These are phyloP conservation scores for Pituophis catenifer DNA, from an alignment of 2,113 vertebrate species.

Conservation along the genomic window DNA sequence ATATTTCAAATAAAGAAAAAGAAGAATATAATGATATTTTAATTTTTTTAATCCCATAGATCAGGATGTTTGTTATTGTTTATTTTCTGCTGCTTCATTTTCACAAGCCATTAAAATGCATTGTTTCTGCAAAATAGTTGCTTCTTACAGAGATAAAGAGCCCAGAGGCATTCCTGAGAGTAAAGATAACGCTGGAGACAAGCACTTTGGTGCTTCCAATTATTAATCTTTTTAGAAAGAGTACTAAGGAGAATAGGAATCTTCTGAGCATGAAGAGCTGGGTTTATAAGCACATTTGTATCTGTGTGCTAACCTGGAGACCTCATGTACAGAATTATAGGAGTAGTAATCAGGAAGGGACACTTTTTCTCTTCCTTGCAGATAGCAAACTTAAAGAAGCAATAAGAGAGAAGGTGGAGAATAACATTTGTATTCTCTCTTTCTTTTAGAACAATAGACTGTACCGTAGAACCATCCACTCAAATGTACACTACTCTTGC, in stretches of 20 bases:
- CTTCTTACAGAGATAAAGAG: conserved; percentile 1
- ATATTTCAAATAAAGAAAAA: background rate
- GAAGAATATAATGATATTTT: background rate
- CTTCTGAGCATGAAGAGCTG: background rate
- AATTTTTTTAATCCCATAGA: background rate
- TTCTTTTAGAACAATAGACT: background rate
- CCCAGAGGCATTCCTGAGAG: background rate
- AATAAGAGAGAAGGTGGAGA: too few relatives aligned
- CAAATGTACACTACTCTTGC: background rate
- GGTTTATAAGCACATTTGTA: background rate
- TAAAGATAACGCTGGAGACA: background rate
- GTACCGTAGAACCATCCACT: background rate
- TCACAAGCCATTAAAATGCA: background rate
- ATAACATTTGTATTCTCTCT: background rate
- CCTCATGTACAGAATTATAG: background rate
- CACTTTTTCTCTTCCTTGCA: background rate
- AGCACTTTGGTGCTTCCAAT: background rate
- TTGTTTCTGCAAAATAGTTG: background rate
- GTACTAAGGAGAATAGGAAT: background rate
- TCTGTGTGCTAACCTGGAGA: background rate
- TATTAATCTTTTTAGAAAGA: background rate
- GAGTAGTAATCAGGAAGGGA: background rate
- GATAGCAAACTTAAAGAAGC: background rate
- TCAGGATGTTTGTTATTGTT: conserved; percentile 5
- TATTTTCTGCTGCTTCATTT: background rate